Conservation (phyloP, 2,888 invertebrate species). For the Aphelenchoides bicaudatus region DNA sequence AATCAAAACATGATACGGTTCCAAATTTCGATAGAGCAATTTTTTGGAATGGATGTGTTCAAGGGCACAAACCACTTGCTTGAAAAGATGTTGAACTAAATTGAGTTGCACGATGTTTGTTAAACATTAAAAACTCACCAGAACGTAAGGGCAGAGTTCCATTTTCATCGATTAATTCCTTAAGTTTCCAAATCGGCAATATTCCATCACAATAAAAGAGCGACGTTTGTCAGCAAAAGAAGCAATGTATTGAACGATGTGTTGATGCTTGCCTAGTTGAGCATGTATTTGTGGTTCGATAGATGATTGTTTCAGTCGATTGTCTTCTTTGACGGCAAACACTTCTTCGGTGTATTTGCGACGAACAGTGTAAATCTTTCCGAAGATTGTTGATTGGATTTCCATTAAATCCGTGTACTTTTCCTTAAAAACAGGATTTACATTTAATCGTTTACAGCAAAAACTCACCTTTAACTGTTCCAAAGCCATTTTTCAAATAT, state of each 20-base stretch:
- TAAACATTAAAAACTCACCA: conserved; percentile 3
- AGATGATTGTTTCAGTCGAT: neutral
- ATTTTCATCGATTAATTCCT: conserved; percentile 4
- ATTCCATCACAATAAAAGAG: conserved; percentile 6
- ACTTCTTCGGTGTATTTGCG: neutral
- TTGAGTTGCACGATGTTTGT: no score
- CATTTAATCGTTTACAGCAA: no score
- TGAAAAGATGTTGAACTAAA: conserved; percentile 5
- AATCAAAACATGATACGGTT: conserved; percentile 2
- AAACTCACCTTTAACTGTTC: no score
- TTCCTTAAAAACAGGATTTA: neutral
- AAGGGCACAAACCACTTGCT: conserved; percentile 5
- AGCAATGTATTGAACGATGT: conserved; percentile 1
- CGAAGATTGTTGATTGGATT: neutral
- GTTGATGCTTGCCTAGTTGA: neutral
- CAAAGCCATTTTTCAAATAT: no score
- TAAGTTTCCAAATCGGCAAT: neutral
- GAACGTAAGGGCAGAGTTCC: neutral
- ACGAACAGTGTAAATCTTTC: neutral
- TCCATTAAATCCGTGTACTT: neutral
- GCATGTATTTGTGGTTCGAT: conserved; percentile 8
- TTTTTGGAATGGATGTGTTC: conserved; percentile 1
- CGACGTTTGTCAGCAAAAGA: neutral
- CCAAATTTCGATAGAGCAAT: neutral
- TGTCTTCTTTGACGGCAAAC: conserved; percentile 5